Conservation (phyloP, 1,140 invertebrate species). For the Trichomalopsis sarcophagae region DNA sequence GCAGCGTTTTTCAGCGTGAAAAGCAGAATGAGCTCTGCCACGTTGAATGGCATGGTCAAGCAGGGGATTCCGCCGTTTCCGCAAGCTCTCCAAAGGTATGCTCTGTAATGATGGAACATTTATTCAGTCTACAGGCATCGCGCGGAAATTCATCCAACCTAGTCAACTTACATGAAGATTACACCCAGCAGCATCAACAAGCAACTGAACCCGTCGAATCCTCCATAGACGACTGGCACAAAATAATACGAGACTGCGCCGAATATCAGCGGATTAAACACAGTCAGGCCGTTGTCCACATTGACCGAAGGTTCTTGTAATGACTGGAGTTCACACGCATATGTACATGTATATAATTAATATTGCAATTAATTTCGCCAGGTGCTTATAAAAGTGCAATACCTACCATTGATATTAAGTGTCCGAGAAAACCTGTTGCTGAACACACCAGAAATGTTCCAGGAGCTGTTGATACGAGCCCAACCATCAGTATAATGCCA, state of each 20-base stretch:
- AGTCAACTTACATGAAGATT: slow-evolving; percentile 62
- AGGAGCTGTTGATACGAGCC: slow-evolving; percentile 62
- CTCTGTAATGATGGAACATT: slow-evolving; percentile 19
- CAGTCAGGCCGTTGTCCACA: slow-evolving; percentile 69
- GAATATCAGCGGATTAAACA: slow-evolving; percentile 72
- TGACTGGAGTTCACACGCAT: slow-evolving; percentile 56
- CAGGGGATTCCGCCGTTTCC: slow-evolving; percentile 60
- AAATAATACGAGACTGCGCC: slow-evolving; percentile 68
- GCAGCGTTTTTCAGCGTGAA: slow-evolving; percentile 53
- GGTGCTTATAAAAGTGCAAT: neutral
- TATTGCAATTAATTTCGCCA: too few species aligned
- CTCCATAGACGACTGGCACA: slow-evolving; percentile 64
- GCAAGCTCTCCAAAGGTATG: slow-evolving; percentile 42
- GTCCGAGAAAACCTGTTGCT: slow-evolving; percentile 66
- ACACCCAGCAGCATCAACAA: slow-evolving; percentile 60
- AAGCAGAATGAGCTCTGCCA: slow-evolving; percentile 64
- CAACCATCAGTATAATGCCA: slow-evolving; percentile 69
- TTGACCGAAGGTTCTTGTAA: slow-evolving; percentile 62
- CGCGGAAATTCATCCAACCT: too few species aligned
- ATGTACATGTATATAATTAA: too few species aligned
- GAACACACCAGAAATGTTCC: slow-evolving; percentile 60
- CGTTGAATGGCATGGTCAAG: slow-evolving; percentile 67
- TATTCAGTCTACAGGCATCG: neutral
- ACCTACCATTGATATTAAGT: slow-evolving; percentile 71
- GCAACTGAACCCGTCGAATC: slow-evolving; percentile 63